Base-by-base conservation (phyloP, 37 sponge, comb jelly and placozoan species). In the Ephydatia muelleri region DNA sequence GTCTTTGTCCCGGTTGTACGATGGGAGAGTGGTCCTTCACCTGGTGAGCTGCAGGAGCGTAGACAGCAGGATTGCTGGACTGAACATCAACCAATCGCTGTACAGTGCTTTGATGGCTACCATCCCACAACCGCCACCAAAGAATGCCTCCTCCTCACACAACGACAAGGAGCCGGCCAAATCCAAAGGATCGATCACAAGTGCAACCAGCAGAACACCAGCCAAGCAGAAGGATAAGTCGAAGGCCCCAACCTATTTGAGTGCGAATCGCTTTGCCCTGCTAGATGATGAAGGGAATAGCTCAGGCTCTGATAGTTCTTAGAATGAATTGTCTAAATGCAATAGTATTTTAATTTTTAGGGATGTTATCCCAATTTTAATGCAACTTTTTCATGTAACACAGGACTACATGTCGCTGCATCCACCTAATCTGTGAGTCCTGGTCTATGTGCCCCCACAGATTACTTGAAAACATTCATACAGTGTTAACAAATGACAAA, bases 21-120 rank as follows among this genome's bases (percentile, higher is more conserved):
- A 92, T 85, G 93, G 93, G 27, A 79, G 64, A 31, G 37, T 91
- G 19, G 77, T 57, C 23, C 28, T 83, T 38, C 64, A 39, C 32
- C 38, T 83, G 74, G 72, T 72, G 43, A 30, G 38, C 72, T 49
- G 28, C 38, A 72, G 31, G 72, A 72, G 57, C 72, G 47, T 37
- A 1, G 72, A 72, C 33, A 43, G 72, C 30, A 25, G 31, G n/a
- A 49, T 37, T 5, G 40, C 71, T 47, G 39, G 13, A 27, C 33
- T 71, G 16, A 71, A 71, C 26, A 48, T 82, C 14, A 40, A 82
- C 28, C 82, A 47, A 2, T 13, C 27, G 22, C 49, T 82, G 25
- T 82, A 72, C 22, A 32, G 31, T 40, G 57, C 35, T 12, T 25
- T 82, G 72, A 6, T 72, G 30, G 31, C 14, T 4, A 43, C 32